Evolutionary conservation across 23 tunicate genomes (phyloP), one percentile per base, ranked within the genome.

Genomic region (Pegea sp.): DNA sequence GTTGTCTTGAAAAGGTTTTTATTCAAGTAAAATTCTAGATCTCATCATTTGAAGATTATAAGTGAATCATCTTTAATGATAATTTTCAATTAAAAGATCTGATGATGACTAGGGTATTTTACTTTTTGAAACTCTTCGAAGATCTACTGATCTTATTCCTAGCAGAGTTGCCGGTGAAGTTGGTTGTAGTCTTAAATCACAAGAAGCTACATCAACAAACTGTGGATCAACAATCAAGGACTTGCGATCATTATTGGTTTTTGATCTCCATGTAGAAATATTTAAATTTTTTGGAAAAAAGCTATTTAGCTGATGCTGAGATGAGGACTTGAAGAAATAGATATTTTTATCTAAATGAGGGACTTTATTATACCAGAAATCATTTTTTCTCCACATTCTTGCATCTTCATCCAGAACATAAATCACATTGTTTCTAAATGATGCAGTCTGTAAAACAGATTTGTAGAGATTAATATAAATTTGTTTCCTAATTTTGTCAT

Each of bases 211-310:
- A 56, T 56, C 24, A 7, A n/a, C 24, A 30, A 66, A 66, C 3
- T 42, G 28, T 29, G 71, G 71, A 26, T 66, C 52, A n/a, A n/a
- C n/a, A n/a, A n/a, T n/a, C n/a, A n/a, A 26, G 27, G 64, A 59
- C 24, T 42, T 13, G 5, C 24, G 21, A 42, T 59, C 64, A 42
- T 59, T 59, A 5, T 24, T 22, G 22, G 64, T 13, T 7, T 5
- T 42, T 5, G 5, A 5, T 38, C 38, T 22, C 64, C 64, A 59
- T 59, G n/a, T 16, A 16, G 18, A 4, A 42, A 59, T 34, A n/a
- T 11, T 13, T 42, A 16, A 5, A 16, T 23, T 23, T 5, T 21
- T 42, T 5, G 64, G 64, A 42, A 42, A 59, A 22, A 59, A 59
- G 5, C 13, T 26, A 11, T 59, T 22, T 18, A 5, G 5, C 13